phyloP scores from a whole-genome alignment of 2,888 invertebrate genomes.

The Agapetus fuscipes region DNA sequence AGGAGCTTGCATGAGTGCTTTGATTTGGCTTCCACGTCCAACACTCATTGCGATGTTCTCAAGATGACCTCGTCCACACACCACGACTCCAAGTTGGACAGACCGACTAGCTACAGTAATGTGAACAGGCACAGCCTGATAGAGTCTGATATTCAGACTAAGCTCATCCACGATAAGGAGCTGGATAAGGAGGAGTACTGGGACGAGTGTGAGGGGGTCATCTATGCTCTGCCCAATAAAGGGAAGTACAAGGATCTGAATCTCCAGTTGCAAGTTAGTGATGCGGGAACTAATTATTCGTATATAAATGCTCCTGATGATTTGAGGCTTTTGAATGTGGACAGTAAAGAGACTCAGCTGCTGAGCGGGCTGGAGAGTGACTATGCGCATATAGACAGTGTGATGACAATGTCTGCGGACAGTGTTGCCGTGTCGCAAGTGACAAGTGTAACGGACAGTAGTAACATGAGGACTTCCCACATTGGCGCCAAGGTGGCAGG shows the following conservation, averaged over 20 bases:
- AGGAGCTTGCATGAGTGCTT: constrained; percentile 40
- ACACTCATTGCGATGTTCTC: constrained; percentile 6
- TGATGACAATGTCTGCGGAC: constrained; percentile 33
- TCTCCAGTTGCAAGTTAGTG: constrained; percentile 41
- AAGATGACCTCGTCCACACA: constrained; percentile 2
- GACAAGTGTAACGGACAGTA: constrained; percentile 24
- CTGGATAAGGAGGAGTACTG: constrained; percentile 49
- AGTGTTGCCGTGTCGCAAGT: constrained; percentile 31
- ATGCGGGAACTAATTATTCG: constrained; percentile 40
- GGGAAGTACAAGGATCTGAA: constrained; percentile 44
- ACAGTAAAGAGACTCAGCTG: constrained; percentile 37
- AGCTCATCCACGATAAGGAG: constrained; percentile 37
- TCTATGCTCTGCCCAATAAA: constrained; percentile 43
- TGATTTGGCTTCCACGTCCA: constrained; percentile 12
- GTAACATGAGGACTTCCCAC: constrained; percentile 38
- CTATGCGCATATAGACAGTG: constrained; percentile 40
- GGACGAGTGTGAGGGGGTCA: constrained; percentile 46
- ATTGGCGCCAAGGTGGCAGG: constrained; percentile 27
- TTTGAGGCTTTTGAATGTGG: constrained; percentile 40
- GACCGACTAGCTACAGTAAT: constrained; percentile 13
- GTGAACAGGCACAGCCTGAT: constrained; percentile 33
- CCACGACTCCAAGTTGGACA: constrained; percentile 8
- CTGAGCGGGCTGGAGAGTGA: constrained; percentile 38
- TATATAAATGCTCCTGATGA: constrained; percentile 38
- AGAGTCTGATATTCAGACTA: constrained; percentile 31